Evolutionary conservation across 2,113 vertebrate species (phyloP), one percentile per base, ranked within the genome.

Genomic region (Scomber japonicus): DNA sequence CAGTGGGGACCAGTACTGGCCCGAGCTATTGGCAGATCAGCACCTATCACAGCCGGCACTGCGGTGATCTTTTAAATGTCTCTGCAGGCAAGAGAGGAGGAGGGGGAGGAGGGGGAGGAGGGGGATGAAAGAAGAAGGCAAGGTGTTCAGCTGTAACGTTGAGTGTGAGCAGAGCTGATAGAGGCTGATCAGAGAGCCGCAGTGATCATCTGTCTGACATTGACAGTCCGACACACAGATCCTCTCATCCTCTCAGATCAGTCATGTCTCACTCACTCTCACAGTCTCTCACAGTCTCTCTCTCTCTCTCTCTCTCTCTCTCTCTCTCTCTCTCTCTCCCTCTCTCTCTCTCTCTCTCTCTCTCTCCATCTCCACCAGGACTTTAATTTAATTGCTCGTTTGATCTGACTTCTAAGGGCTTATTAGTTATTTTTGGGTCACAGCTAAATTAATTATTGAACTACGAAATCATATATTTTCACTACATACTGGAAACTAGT

Each of bases 111-210:
- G 49, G 45, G 24, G 15, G 40, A 27, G 11, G 19, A 3, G 14
- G 7, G 30, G 30, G 60, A 44, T 49, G 57, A 71, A 55, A 19
- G n/a, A 31, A 69, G 66, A 31, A 69, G 66, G n/a, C 49, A 64
- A 80, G 50, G 30, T 71, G 63, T 46, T 61, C 21, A 13, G 56
- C 74, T 60, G 78, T 66, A n/a, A 81, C 54, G 49, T 46, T 68
- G 65, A 2, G 77, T 74, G 13, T 62, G 71, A 83, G 63, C 5
- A 31, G 21, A 62, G 72, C 79, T 82, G 72, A 78, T 70, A 80
- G 64, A 50, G 53, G 60, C 74, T 71, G 85, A 84, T 89, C 81
- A 82, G 40, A 84, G 80, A 70, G 69, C 71, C 65, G 75, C 80
- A 19, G 75, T 11, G 19, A 60, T 81, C 79, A 85, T 81, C 77